These are phyloP conservation scores for Leucoptera coffeella DNA, from an alignment of 2,888 invertebrate species.

Conservation along the genomic window DNA sequence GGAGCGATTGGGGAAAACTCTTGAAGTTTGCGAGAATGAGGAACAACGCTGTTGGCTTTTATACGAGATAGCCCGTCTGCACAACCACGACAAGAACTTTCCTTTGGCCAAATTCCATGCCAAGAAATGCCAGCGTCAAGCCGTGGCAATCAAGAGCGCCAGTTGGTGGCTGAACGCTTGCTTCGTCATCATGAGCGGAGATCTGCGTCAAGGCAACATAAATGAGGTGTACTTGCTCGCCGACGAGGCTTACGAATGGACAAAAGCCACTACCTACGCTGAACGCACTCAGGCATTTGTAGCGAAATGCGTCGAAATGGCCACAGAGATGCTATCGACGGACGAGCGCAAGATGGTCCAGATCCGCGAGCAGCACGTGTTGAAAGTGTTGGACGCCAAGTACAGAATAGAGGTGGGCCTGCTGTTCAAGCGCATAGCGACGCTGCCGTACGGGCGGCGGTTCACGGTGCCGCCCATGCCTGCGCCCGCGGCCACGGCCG, in stretches of 20 bases:
- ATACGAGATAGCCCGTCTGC: slow-evolving; percentile 32
- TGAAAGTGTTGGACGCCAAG: slow-evolving; percentile 21
- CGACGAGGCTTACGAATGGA: slow-evolving; percentile 33
- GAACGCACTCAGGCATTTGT: slow-evolving; percentile 35
- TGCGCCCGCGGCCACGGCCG: slow-evolving; percentile 16
- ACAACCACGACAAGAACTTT: slow-evolving; percentile 34
- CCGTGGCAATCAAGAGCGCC: slow-evolving; percentile 22
- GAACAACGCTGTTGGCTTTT: slow-evolving; percentile 42
- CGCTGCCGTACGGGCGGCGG: slow-evolving; percentile 25
- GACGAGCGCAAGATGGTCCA: slow-evolving; percentile 33
- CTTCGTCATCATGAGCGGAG: slow-evolving; percentile 37
- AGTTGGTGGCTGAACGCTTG: slow-evolving; percentile 42
- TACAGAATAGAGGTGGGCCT: slow-evolving; percentile 25
- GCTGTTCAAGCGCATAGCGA: slow-evolving; percentile 36
- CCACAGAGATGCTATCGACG: slow-evolving; percentile 18
- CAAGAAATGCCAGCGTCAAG: slow-evolving; percentile 35
- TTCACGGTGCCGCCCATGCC: slow-evolving; percentile 19
- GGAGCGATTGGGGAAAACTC: slow-evolving; percentile 18
- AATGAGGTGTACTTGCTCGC: slow-evolving; percentile 37
- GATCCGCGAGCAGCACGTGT: slow-evolving; percentile 24
- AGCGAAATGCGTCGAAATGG: slow-evolving; percentile 30
- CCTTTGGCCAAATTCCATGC: slow-evolving; percentile 38
- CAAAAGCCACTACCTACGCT: slow-evolving; percentile 30
- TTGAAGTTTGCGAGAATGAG: slow-evolving; percentile 41
- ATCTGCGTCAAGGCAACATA: slow-evolving; percentile 41